Evolutionary conservation across 2,113 vertebrate species (phyloP).

Genomic region (Hypocryptadius cinnamomeus): DNA sequence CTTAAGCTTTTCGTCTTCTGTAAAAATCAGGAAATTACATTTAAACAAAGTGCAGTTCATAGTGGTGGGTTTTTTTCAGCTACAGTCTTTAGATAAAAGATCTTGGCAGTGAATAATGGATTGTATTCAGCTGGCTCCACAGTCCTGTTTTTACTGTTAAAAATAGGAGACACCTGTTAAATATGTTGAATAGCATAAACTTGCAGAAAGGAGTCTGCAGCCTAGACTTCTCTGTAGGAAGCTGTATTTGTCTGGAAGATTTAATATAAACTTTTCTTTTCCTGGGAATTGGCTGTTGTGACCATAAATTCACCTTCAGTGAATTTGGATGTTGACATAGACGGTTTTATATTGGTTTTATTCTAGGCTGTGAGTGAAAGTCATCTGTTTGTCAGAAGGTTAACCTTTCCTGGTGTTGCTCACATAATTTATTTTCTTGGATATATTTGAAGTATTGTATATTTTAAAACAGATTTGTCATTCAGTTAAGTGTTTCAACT

Average conservation of each 20-base stretch:
- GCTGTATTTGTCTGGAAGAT: neutral
- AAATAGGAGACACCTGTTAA: neutral
- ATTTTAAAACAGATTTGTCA: neutral
- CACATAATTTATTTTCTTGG: neutral
- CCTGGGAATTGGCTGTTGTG: neutral
- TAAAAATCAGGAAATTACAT: neutral
- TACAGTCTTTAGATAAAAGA: neutral
- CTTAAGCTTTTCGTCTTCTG: neutral
- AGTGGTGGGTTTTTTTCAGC: neutral
- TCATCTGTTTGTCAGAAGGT: neutral
- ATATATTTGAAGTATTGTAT: neutral
- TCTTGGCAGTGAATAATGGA: neutral
- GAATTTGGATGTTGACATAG: neutral
- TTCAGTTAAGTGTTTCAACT: neutral
- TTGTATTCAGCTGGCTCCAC: neutral
- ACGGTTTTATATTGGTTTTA: neutral
- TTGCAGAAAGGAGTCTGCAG: neutral
- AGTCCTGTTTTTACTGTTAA: neutral
- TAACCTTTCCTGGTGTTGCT: neutral
- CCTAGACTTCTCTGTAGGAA: neutral
- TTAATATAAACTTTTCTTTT: neutral
- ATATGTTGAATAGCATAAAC: neutral
- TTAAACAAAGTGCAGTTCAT: neutral
- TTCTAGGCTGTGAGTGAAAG: neutral
- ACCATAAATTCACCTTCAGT: neutral